A percentile compares a stretch with the other conserved stretches of the same genome.
These are phyloP conservation scores for Holothuria leucospilota DNA, from an alignment of 53 echinoderm and acorn worm genomes.

Conservation along the genomic window DNA sequence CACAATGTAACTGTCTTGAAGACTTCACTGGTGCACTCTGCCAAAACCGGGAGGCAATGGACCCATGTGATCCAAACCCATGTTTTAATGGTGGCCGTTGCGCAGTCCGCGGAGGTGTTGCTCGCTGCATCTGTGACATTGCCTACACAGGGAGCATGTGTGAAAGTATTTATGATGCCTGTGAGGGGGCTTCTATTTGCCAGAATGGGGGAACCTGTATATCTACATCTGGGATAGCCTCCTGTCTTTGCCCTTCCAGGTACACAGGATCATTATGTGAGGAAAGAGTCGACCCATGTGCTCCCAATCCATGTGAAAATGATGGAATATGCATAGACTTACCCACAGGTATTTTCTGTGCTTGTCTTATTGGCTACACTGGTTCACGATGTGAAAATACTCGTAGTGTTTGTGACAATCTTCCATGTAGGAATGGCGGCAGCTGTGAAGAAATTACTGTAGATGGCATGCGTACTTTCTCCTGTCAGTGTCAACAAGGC, in stretches of 20 bases:
- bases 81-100: conserved; percentile 11
- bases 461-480: background rate
- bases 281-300: background rate
- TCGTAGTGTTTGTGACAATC: conserved; percentile 30
- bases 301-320: conserved; percentile 13
- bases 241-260: conserved; percentile 42
- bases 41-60: background rate
- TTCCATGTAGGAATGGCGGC: conserved; percentile 31
- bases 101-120: background rate
- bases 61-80: conserved; percentile 2
- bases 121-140: background rate
- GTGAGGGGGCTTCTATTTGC: conserved; percentile 12
- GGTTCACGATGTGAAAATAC: background rate
- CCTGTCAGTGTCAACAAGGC: conserved; percentile 12
- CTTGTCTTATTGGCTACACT: conserved; percentile 18
- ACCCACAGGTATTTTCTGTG: background rate
- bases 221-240: background rate
- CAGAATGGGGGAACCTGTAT: conserved; percentile 50
- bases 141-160: background rate
- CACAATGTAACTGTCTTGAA: background rate
- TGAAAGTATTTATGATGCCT: background rate
- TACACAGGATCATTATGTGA: conserved; percentile 52
- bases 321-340: conserved; percentile 2
- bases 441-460: conserved; percentile 4
- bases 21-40: background rate